phyloP scores from a whole-genome alignment of 2,113 vertebrate species.

The Scatophagus argus region DNA sequence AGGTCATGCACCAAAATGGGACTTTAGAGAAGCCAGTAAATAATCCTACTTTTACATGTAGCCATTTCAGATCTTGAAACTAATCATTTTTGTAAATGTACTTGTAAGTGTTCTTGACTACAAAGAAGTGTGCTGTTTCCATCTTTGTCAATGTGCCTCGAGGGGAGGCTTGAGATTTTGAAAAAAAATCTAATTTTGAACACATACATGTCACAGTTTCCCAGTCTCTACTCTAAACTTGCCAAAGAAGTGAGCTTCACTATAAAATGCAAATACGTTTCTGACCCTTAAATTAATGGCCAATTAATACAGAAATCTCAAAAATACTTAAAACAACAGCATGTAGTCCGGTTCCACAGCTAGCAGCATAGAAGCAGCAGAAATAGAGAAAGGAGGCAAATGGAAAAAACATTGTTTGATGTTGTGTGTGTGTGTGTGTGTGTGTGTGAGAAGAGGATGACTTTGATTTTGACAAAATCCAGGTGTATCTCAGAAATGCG shows the following conservation, averaged over 20 bases:
- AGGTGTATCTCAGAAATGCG: constrained; percentile 43
- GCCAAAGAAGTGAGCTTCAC: not conserved
- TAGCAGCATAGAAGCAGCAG: constrained; percentile 39
- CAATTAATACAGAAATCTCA: constrained; percentile 53
- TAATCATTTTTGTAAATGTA: too few species aligned
- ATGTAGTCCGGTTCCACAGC: constrained; percentile 35
- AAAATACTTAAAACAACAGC: constrained; percentile 32
- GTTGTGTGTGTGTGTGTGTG: not conserved
- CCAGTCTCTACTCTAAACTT: not conserved
- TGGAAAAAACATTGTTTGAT: constrained; percentile 9
- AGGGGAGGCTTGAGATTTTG: too few species aligned
- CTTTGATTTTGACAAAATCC: constrained; percentile 54
- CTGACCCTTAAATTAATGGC: constrained; percentile 28
- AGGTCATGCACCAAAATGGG: too few species aligned
- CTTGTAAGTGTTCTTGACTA: too few species aligned
- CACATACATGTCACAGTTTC: not conserved
- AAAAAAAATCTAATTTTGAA: not conserved
- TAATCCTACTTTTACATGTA: too few species aligned
- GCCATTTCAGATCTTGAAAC: too few species aligned
- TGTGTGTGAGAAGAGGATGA: constrained; percentile 6
- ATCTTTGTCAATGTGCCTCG: too few species aligned
- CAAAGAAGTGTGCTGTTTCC: too few species aligned
- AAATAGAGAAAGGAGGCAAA: constrained; percentile 17
- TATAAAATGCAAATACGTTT: constrained; percentile 24
- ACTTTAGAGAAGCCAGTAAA: too few species aligned